phyloP scores from a whole-genome alignment of 2,113 vertebrate species.

The Rhinoderma darwinii region DNA sequence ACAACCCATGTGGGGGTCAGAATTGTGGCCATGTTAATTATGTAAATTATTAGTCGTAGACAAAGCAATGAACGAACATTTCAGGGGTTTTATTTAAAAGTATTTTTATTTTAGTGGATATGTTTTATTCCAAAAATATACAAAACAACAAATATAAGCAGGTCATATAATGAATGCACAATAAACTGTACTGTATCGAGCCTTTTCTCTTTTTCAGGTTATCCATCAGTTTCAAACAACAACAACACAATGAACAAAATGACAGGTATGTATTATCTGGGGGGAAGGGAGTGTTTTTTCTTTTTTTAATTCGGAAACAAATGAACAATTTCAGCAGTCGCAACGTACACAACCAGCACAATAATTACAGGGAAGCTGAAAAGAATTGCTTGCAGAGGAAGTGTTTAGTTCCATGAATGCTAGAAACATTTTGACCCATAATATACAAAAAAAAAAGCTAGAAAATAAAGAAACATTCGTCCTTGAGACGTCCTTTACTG shows the following conservation, averaged over 20 bases:
- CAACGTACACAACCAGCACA: too few relatives aligned
- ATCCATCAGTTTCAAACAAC: conserved; percentile 13
- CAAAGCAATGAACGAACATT: neutral
- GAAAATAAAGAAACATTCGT: too few relatives aligned
- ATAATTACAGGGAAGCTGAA: neutral
- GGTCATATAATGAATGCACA: neutral
- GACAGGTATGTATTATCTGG: conserved; percentile 21
- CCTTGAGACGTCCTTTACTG: too few relatives aligned
- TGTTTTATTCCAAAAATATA: neutral
- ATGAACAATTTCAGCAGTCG: neutral
- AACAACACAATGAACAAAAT: neutral
- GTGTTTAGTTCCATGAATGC: neutral
- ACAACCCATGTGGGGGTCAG: neutral
- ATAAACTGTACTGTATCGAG: neutral
- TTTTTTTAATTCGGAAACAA: neutral
- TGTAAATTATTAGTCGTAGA: neutral
- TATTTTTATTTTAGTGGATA: neutral
- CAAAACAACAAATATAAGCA: neutral
- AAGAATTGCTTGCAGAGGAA: too few relatives aligned
- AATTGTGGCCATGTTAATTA: neutral
- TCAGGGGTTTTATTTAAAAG: neutral
- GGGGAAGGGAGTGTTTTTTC: neutral
- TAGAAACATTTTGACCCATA: neutral
- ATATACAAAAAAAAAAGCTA: too few relatives aligned
- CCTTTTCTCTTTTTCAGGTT: neutral